Conservation (phyloP, 2,797 vertebrate species). For the Hybognathus amarus region DNA sequence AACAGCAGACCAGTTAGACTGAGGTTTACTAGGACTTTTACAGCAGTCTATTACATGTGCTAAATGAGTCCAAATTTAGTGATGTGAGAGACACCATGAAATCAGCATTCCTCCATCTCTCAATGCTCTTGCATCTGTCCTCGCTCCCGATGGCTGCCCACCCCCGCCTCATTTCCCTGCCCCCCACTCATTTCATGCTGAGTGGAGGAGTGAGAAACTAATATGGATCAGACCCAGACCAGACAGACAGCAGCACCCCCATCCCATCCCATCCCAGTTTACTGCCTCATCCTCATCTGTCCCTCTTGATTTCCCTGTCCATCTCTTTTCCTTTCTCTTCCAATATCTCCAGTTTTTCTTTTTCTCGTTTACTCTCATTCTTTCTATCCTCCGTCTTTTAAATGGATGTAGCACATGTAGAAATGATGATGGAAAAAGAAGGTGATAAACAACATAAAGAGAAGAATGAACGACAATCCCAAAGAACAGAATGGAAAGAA, state of each 20-base stretch:
- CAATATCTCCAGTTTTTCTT: constrained; percentile 22
- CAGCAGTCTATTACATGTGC: not conserved
- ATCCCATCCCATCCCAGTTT: constrained; percentile 49
- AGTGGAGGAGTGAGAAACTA: constrained; percentile 54
- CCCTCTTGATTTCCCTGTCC: constrained; percentile 42
- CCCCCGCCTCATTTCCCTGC: constrained; percentile 51
- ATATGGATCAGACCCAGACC: constrained; percentile 63
- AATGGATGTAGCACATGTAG: constrained; percentile 7
- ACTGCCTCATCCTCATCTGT: constrained; percentile 48
- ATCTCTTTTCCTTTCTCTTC: constrained; percentile 34
- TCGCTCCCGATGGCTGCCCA: constrained; percentile 24
- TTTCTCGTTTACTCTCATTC: not conserved
- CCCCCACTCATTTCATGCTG: constrained; percentile 59
- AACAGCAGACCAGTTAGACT: not conserved
- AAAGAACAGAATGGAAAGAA: not conserved
- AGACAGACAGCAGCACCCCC: constrained; percentile 58
- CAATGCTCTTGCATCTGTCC: constrained; percentile 23
- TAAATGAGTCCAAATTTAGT: constrained; percentile 13
- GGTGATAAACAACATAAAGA: not conserved
- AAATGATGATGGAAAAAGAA: not conserved
- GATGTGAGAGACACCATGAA: constrained; percentile 25
- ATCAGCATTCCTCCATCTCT: constrained; percentile 47
- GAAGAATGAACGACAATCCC: not conserved
- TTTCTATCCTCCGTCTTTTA: not conserved
- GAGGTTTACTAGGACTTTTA: constrained; percentile 5